These are phyloP conservation scores for Myathropa florea DNA, from an alignment of 2,888 invertebrate species.

Conservation along the genomic window DNA sequence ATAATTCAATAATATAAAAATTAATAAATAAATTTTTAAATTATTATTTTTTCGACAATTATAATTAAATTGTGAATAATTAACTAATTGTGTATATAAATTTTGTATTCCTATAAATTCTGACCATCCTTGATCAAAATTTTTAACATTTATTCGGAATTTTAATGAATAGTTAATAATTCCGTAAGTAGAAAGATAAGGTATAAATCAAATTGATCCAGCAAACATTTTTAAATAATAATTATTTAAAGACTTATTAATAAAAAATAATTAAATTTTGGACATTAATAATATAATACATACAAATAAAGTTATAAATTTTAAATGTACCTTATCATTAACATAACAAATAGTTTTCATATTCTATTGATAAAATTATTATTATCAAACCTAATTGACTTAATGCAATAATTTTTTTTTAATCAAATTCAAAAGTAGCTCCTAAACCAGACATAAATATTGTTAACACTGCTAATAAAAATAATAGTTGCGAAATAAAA, in stretches of 20 bases:
- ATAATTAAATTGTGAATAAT: slow-evolving; percentile 80
- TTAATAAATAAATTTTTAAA: slow-evolving; percentile 82
- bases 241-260: slow-evolving; percentile 80
- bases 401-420: too few relatives aligned
- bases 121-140: too few relatives aligned
- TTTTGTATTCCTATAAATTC: slow-evolving; percentile 81
- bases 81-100: slow-evolving; percentile 79
- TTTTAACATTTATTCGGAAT: too few relatives aligned
- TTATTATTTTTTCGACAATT: slow-evolving; percentile 81
- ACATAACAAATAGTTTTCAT: slow-evolving; percentile 83
- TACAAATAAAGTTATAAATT: slow-evolving; percentile 82
- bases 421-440: too few relatives aligned
- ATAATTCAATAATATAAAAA: too few relatives aligned
- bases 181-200: slow-evolving; percentile 81
- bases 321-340: slow-evolving; percentile 81
- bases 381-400: too few relatives aligned
- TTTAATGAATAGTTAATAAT: slow-evolving; percentile 81
- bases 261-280: too few relatives aligned
- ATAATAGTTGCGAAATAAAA: too few relatives aligned
- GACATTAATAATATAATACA: too few relatives aligned
- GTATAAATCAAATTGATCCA: slow-evolving; percentile 82
- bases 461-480: too few relatives aligned
- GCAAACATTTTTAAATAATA: slow-evolving; percentile 79
- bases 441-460: too few relatives aligned
- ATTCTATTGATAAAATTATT: too few relatives aligned